Evolutionary conservation across 1,140 invertebrate species (phyloP).

Genomic region (Meloidogyne floridensis): DNA sequence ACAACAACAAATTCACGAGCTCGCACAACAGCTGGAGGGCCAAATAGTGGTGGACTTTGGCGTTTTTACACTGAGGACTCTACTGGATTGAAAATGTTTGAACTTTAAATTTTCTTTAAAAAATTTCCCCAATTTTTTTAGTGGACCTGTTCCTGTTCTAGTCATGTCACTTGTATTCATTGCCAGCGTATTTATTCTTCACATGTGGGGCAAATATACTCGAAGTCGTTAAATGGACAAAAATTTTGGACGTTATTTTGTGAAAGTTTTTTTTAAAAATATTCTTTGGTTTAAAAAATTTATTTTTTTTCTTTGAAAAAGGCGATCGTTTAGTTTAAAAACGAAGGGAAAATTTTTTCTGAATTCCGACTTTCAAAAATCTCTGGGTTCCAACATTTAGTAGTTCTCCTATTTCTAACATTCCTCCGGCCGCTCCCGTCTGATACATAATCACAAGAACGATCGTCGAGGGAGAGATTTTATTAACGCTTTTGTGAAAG

Average conservation of each 20-base stretch:
- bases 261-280: not conserved
- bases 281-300: not conserved
- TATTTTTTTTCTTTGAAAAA: not conserved
- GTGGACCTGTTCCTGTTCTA: conserved; percentile 94
- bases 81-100: conserved; percentile 98
- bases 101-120: conserved; percentile 56
- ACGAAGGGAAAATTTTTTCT: too few species aligned
- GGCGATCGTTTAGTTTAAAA: too few species aligned
- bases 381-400: too few species aligned
- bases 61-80: conserved; percentile 99
- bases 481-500: too few species aligned
- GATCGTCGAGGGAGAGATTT: not conserved
- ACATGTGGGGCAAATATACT: conserved; percentile 99
- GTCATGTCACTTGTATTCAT: conserved; percentile 99
- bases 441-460: too few species aligned
- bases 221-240: conserved; percentile 24
- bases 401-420: not conserved
- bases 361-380: too few species aligned
- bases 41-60: conserved; percentile 88
- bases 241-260: too few species aligned
- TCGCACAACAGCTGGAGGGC: conserved; percentile 71
- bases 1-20: conserved; percentile 27
- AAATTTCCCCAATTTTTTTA: conserved; percentile 73
- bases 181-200: conserved; percentile 98
- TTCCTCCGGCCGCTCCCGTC: too few species aligned